Base-by-base conservation (phyloP, 2,888 invertebrate species). In the Dorcus parallelipipedus region DNA sequence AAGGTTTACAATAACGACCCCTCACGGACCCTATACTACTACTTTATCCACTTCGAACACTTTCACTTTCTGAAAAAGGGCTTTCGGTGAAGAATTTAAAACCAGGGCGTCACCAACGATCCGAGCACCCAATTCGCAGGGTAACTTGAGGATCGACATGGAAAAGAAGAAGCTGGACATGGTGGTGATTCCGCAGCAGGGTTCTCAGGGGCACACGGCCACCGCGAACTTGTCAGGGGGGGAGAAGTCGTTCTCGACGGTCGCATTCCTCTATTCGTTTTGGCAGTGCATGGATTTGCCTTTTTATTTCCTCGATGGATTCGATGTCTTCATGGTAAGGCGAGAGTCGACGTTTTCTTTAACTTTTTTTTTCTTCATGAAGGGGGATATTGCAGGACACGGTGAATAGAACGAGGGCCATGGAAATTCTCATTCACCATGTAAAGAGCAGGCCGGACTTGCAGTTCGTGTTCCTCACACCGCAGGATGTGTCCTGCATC, bases 251-350 rank as follows among this genome's bases (percentile, higher is more conserved):
- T 98, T 91, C 80, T 89, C 95, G n/a, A 97, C 97, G 0, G 91
- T 97, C 8, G 93, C 95, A 39, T 93, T 97, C 76, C 85, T 98
- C 64, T 86, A 97, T 78, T 86, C 97, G 38, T 82, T 98, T 38
- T 98, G 98, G 98, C 90, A 93, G 59, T 90, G 90, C 65, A 91
- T 94, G 71, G 89, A 91, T 71, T 86, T 93, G 71, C 97, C 98
- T 0, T 97, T 98, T 79, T 90, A 90, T 82, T 88, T 95, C 77
- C 82, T 97, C 67, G 97, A 97, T 77, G 97, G 97, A 82, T 97
- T 96, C 75, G 97, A 97, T 73, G 95, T 97, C 0, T 97, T 93
- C 74, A 96, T 97, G 91, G 95, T 92, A 73, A 76, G 75, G 9
- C 26, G 17, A 23, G 40, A 20, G 48, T 14, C 17, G 2, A 7